Base-by-base conservation (phyloP, 2,888 invertebrate genomes). In the Athetis lepigone region DNA sequence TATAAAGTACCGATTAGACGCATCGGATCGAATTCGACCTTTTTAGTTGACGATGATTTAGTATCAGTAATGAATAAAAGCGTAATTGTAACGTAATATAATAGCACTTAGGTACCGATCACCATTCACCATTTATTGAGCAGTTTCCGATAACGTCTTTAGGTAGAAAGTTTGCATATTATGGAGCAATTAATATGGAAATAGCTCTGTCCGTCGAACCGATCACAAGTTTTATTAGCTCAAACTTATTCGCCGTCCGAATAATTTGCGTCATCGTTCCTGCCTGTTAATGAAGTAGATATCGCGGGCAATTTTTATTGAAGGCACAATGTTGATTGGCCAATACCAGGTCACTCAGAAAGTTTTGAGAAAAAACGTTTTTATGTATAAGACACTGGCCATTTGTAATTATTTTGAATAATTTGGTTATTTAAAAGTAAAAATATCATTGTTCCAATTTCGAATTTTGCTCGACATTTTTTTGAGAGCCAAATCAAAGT, bases 151-250 rank as follows among this genome's bases (percentile, higher is more conserved):
- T 77, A 76, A 63, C 60, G 57, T 75, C 54, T 62, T 54, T n/a
- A 56, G 42, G 45, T 50, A 54, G 45, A 68, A 77, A 78, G 66
- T 77, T 77, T 71, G 47, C 71, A 77, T 63, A 75, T 75, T 75
- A 75, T 65, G 55, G 66, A 21, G 69, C 69, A 77, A 77, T 77
- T 77, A 77, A 77, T 77, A 78, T 77, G 77, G 78, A 72, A 77
- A 77, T 77, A n/a, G 60, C 72, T 45, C 40, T 37, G 54, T 27
- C 43, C 71, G 58, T 42, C 33, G 58, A 39, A 43, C 47, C 75
- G 55, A 72, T 77, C 65, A 52, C 60, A 56, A 77, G 55, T 77
- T 72, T 59, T 75, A 77, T 72, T 61, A 56, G 63, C 51, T 63
- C 46, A 58, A 75, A 72, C 64, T 77, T 62, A 74, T 52, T 71